Percentiles rank a stretch among this genome's conserved stretches.
Evolutionary conservation across 2,888 invertebrate genomes (phyloP).

Genomic region (Diachrysia chrysitis): DNA sequence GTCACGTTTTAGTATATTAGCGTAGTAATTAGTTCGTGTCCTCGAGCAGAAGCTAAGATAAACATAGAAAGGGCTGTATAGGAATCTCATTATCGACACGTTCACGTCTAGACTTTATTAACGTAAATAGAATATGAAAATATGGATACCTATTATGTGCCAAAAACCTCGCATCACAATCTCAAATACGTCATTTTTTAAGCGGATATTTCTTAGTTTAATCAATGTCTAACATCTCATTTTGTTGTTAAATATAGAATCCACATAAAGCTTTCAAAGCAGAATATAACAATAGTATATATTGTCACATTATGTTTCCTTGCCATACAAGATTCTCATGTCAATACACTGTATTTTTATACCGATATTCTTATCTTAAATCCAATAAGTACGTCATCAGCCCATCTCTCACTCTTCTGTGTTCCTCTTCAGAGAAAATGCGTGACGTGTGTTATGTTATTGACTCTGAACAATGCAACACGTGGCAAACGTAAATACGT

Average conservation of each 20-base stretch:
- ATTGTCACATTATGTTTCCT: background rate
- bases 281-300: background rate
- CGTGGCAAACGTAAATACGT: constrained; percentile 35
- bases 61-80: too few relatives aligned
- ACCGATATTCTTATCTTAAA: background rate
- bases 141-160: background rate
- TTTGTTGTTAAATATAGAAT: background rate
- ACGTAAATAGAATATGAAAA: background rate
- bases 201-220: too few relatives aligned
- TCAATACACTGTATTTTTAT: background rate
- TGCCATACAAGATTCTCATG: background rate
- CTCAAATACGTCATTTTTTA: background rate
- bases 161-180: background rate
- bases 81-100: background rate
- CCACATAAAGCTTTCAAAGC: background rate
- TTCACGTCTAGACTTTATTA: background rate
- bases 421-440: constrained; percentile 14
- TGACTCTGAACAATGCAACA: constrained; percentile 39
- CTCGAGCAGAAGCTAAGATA: too few relatives aligned
- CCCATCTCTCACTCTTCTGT: background rate
- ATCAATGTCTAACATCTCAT: background rate
- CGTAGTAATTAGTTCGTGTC: too few relatives aligned
- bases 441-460: constrained; percentile 21
- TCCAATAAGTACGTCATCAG: background rate
- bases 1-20: too few relatives aligned